Conservation (phyloP, 2,113 vertebrate genomes). For the Colossoma macropomum region DNA sequence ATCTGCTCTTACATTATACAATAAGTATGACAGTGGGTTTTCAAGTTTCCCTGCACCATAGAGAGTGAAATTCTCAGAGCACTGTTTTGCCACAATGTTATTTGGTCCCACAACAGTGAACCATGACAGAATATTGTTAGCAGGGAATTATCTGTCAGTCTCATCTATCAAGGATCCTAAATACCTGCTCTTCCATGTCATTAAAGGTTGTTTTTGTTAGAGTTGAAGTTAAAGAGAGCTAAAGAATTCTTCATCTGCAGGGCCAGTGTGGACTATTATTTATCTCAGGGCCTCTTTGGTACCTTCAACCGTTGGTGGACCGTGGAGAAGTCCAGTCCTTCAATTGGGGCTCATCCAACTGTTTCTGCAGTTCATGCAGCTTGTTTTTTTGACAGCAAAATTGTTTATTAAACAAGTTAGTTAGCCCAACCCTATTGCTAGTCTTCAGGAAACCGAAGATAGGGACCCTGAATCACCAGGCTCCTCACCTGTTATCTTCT, state of each 20-base stretch:
- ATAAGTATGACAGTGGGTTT: not conserved
- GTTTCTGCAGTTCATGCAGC: conserved; percentile 26
- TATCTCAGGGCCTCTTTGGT: conserved; percentile 35
- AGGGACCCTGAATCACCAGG: too few relatives aligned
- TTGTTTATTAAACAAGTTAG: too few relatives aligned
- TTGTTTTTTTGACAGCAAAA: conserved; percentile 33
- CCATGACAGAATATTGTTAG: too few relatives aligned
- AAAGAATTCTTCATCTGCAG: conserved; percentile 33
- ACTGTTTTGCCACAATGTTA: not conserved
- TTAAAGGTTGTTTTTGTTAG: too few relatives aligned
- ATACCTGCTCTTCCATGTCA: conserved; percentile 30
- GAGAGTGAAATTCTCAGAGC: too few relatives aligned
- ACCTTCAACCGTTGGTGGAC: conserved; percentile 21
- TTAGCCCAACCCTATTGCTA: too few relatives aligned
- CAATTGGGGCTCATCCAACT: conserved; percentile 20
- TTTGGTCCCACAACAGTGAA: not conserved
- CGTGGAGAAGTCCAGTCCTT: conserved; percentile 28
- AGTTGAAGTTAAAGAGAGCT: conserved; percentile 32
- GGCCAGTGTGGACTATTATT: conserved; percentile 16
- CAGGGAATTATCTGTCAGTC: conserved; percentile 28
- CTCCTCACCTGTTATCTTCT: too few relatives aligned
- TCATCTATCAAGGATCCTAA: conserved; percentile 23
- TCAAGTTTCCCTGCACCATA: conserved; percentile 23
- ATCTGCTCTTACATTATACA: not conserved
- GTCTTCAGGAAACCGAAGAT: too few relatives aligned